Evolutionary conservation across 2,888 invertebrate genomes (phyloP).

Genomic region (Watsonalla binaria): DNA sequence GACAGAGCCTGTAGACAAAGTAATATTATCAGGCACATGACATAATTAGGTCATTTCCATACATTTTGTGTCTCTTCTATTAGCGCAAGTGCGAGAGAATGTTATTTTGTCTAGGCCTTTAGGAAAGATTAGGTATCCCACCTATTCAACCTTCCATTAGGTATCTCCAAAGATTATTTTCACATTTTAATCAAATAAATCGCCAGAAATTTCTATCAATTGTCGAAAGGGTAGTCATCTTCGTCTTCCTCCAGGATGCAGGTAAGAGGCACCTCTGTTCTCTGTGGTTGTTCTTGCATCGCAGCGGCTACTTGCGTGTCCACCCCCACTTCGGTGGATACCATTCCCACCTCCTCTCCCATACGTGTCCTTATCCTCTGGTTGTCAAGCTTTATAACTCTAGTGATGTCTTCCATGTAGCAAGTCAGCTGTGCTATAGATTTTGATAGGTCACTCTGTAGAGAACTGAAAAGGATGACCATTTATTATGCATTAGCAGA

Average conservation of each 20-base stretch:
- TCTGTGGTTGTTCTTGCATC: neutral
- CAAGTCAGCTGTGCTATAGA: constrained; percentile 47
- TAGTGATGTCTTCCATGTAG: constrained; percentile 42
- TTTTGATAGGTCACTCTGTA: constrained; percentile 42
- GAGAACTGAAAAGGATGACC: constrained; percentile 23
- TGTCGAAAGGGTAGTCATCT: constrained; percentile 50
- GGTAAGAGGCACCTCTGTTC: constrained; percentile 25
- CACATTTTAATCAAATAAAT: too few relatives aligned
- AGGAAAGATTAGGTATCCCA: too few relatives aligned
- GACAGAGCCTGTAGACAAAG: too few relatives aligned
- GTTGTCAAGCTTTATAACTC: constrained; percentile 50
- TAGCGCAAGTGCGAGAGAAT: too few relatives aligned
- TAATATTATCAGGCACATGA: too few relatives aligned
- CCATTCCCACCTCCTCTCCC: constrained; percentile 24
- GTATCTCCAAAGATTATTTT: too few relatives aligned
- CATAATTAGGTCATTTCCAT: too few relatives aligned
- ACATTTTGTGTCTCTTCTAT: too few relatives aligned
- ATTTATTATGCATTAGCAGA: too few relatives aligned
- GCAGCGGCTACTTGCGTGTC: neutral
- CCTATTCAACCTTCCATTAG: too few relatives aligned
- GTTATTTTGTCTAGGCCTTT: too few relatives aligned
- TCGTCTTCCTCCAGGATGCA: constrained; percentile 53
- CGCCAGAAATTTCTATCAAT: neutral
- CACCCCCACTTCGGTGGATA: neutral
- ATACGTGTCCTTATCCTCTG: constrained; percentile 41